Conservation (phyloP, 2,113 vertebrate genomes). For the Tragelaphus scriptus region DNA sequence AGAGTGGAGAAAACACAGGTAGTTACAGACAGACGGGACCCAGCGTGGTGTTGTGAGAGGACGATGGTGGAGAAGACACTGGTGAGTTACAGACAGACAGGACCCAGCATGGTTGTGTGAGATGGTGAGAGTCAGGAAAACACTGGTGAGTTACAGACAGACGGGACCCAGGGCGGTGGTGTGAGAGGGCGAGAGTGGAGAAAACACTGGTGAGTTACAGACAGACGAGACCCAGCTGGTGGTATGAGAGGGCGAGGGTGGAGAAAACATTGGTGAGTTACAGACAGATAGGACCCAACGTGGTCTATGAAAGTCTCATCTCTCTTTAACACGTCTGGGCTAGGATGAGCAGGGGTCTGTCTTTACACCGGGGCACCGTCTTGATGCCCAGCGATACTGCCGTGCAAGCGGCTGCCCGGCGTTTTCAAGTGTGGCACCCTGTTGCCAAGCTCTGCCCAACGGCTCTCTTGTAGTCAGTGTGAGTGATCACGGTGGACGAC, state of each 20-base stretch:
- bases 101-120: no score
- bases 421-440: accelerated
- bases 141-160: no score
- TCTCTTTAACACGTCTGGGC: no score
- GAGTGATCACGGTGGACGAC: background rate
- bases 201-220: no score
- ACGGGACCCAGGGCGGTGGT: no score
- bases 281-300: background rate
- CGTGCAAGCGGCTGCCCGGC: accelerated
- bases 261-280: background rate
- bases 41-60: no score
- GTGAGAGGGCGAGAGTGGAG: no score
- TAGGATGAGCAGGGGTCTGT: accelerated
- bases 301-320: accelerated
- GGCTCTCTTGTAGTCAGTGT: background rate
- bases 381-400: accelerated
- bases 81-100: no score
- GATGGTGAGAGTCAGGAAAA: no score
- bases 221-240: background rate
- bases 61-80: no score
- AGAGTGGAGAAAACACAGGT: no score
- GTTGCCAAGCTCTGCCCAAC: background rate
- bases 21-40: no score
- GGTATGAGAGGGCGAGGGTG: accelerated
- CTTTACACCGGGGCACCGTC: accelerated